Base-by-base conservation (phyloP, 2,113 vertebrate genomes). In the Laticauda colubrina region DNA sequence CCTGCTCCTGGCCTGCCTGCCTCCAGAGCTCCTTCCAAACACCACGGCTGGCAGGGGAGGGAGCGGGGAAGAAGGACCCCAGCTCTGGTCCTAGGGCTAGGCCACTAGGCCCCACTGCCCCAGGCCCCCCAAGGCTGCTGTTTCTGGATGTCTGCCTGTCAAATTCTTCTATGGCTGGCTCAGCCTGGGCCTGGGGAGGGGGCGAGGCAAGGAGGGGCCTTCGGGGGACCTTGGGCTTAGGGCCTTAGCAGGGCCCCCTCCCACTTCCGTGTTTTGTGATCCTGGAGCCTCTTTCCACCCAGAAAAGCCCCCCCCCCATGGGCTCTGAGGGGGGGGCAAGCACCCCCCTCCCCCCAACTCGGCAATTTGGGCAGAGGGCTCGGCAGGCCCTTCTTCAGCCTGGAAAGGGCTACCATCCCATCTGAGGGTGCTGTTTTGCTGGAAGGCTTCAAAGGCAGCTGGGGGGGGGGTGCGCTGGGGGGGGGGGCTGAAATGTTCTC, bases 81-180 rank as follows among this genome's bases (percentile, higher is more conserved):
- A 5, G 5, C 4, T 0, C 5, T 6, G 5, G 29, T 18, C 64
- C 29, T 5, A 6, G 69, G 69, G 8, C 48, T 51, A 51, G 8
- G 48, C 48, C 1, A 4, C 2, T 39, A 39, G 34, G 34, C n/a
- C 64, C 2, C 64, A 5, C 3, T 2, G n/a, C n/a, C 3, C 12
- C 12, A 2, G 29, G 5, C 2, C 7, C 14, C 5, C 64, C 14
- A 0, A 2, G 2, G 64, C 24, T 9, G 59, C n/a, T 34, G 0
- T 2, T 75, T 39, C 34, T 0, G 1, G 0, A 1, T 7, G 15
- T n/a, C 64, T 34, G 5, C 2, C n/a, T 18, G n/a, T 2, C 5
- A 0, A 0, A 0, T n/a, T 0, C 1, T 4, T 0, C 1, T 64
- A 0, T 4, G 61, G 11, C 11, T 5, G 11, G 26, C 61, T 69